Base-by-base conservation (phyloP, 2,797 vertebrate species). In the Taenioides sp. region DNA sequence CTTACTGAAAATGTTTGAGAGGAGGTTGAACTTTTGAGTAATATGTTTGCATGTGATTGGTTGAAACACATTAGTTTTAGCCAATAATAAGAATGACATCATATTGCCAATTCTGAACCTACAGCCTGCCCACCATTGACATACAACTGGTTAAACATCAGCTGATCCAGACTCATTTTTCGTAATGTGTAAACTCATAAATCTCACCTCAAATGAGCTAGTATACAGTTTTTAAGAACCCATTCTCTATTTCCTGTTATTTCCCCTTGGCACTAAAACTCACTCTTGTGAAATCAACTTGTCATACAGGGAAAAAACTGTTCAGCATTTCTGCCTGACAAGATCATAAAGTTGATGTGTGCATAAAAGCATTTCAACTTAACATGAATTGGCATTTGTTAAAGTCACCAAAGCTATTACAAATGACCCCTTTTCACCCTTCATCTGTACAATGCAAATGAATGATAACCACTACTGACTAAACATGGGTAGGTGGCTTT, bases 251-350 rank as follows among this genome's bases (percentile, higher is more conserved):
- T 77, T 71, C 61, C 77, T 84, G 80, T 73, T 78, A 83, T 83
- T 78, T 75, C 27, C 74, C 86, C 80, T 65, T 76, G 80, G 86
- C 76, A 67, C 66, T 69, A 70, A 74, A 85, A 83, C 80, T 70
- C 64, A 57, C 76, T 74, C 76, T 85, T 86, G 84, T 83, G 80
- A 84, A 86, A 80, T 28, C 49, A 43, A n/a, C n/a, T n/a, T n/a
- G 67, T 70, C 67, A 71, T 67, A 34, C 77, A 79, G 70, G 72
- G 65, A 55, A 67, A 34, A 63, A 79, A 76, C 71, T 67, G 71
- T 71, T 76, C 40, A 20, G 66, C 78, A 85, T 89, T 85, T 79
- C 82, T 87, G 23, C 40, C 40, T 5, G 7, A 25, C 40, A 50
- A 49, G 23, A 50, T 49, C 14, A 50, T 18, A 65, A 17, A 66